Evolutionary conservation across 2,113 vertebrate genomes (phyloP).

Genomic region (Anas platyrhynchos): DNA sequence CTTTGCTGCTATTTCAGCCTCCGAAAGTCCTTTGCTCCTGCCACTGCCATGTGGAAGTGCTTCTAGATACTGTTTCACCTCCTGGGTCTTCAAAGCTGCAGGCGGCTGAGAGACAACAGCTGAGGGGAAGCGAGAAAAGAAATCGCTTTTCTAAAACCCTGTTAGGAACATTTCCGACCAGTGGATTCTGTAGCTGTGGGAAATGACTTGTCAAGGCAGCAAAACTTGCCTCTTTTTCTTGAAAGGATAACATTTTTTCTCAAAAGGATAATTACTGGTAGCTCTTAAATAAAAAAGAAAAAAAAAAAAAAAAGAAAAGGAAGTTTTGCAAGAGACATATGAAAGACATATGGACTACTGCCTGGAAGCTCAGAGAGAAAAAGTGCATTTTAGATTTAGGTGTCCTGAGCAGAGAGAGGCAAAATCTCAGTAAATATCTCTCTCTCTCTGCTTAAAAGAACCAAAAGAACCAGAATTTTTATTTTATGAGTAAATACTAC

Average conservation of each 20-base stretch:
- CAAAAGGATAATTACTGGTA: neutral
- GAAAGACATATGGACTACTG: neutral
- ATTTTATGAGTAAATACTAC: neutral
- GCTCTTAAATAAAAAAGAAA: neutral
- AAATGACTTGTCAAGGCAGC: neutral
- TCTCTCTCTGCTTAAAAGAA: neutral
- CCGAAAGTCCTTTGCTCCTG: neutral
- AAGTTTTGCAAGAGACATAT: neutral
- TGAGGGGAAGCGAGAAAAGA: neutral
- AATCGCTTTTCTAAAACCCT: neutral
- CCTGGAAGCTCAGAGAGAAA: neutral
- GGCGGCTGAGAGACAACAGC: neutral
- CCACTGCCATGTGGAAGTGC: neutral
- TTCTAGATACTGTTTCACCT: conserved; percentile 36
- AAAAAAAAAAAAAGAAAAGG: neutral
- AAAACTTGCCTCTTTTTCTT: neutral
- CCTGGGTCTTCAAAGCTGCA: neutral
- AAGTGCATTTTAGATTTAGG: neutral
- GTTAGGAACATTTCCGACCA: neutral
- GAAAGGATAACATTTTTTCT: neutral
- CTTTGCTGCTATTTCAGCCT: neutral
- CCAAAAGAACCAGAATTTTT: neutral
- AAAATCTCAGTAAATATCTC: neutral
- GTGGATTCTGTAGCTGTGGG: neutral
- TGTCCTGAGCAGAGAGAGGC: neutral